These are phyloP conservation scores for Chamaea fasciata DNA, from an alignment of 2,113 vertebrate genomes.

Conservation along the genomic window DNA sequence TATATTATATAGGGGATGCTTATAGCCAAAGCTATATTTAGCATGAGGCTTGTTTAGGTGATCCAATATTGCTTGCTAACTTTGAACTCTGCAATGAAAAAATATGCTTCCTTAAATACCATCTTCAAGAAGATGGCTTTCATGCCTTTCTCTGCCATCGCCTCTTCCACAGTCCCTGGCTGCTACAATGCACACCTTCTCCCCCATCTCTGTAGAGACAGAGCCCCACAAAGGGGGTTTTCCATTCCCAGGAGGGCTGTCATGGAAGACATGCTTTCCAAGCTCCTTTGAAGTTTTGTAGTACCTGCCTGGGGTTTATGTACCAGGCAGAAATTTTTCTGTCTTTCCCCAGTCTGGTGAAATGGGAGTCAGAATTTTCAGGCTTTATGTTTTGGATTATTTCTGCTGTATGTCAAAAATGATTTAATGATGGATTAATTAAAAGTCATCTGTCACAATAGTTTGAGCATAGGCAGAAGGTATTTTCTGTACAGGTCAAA, in stretches of 20 bases:
- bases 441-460: neutral
- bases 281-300: neutral
- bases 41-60: neutral
- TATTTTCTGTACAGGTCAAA: neutral
- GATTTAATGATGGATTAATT: neutral
- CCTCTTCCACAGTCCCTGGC: neutral
- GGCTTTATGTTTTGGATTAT: neutral
- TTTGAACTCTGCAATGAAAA: neutral
- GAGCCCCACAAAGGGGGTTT: neutral
- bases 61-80: neutral
- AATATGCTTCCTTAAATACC: neutral
- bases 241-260: neutral
- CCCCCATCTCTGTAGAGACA: rapidly evolving
- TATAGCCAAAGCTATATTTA: neutral
- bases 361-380: neutral
- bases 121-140: neutral
- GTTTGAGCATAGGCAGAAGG: neutral
- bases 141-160: neutral
- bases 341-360: neutral
- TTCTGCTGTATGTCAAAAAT: neutral
- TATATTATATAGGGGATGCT: neutral
- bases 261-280: neutral
- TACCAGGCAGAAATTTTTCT: neutral
- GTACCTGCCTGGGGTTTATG: neutral
- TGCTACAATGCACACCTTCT: neutral